These are phyloP conservation scores for Otus sunia DNA, from an alignment of 2,113 vertebrate species.

Conservation along the genomic window DNA sequence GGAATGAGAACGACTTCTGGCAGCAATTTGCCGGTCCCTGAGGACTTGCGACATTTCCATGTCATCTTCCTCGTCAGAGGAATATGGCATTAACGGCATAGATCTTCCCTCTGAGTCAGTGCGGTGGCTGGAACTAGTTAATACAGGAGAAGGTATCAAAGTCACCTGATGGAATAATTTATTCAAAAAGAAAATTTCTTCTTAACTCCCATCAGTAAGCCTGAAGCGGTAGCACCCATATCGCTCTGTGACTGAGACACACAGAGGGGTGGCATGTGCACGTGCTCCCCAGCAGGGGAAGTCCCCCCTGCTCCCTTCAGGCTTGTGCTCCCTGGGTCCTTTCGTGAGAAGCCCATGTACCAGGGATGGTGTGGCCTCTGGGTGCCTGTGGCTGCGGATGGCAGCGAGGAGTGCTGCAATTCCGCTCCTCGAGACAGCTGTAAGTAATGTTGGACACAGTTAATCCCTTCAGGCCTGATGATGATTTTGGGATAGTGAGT, in stretches of 20 bases:
- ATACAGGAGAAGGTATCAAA: not conserved
- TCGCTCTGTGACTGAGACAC: not conserved
- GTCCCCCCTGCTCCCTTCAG: not conserved
- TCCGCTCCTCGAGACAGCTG: not conserved
- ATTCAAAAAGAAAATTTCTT: not conserved
- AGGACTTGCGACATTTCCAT: conserved; percentile 39
- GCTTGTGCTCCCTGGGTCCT: rapidly evolving
- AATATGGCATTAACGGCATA: not conserved
- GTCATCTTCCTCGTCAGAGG: not conserved
- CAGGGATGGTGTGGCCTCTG: not conserved
- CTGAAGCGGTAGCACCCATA: not conserved
- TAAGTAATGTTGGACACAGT: not conserved
- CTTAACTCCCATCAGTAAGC: not conserved
- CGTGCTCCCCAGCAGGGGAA: not conserved
- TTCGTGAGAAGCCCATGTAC: not conserved
- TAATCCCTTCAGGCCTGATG: not conserved
- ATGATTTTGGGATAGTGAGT: not conserved
- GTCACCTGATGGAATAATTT: not conserved
- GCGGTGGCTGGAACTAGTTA: not conserved
- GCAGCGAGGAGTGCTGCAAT: not conserved
- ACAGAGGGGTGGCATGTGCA: rapidly evolving
- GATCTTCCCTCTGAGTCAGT: not conserved
- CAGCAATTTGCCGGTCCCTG: conserved; percentile 34
- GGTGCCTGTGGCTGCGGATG: not conserved
- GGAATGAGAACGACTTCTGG: not conserved